phyloP scores from a whole-genome alignment of 2,113 vertebrate genomes.

The Hippotragus niger region DNA sequence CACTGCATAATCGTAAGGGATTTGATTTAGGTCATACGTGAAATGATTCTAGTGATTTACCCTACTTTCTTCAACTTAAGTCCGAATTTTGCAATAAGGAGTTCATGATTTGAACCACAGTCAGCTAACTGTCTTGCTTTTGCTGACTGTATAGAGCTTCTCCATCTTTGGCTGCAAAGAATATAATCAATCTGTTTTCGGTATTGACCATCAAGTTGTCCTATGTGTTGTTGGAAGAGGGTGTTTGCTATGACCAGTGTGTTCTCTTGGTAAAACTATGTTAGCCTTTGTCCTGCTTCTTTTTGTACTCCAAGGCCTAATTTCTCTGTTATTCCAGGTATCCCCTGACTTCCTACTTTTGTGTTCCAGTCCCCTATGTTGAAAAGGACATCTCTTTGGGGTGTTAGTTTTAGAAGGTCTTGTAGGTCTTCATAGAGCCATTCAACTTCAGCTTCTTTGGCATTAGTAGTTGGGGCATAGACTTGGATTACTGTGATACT shows the following conservation, averaged over 20 bases:
- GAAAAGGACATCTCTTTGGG: not conserved
- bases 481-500: not conserved
- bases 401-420: not conserved
- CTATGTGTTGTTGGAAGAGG: not conserved
- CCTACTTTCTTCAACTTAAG: not conserved
- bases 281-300: not conserved
- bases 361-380: not conserved
- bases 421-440: not conserved
- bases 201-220: too few species aligned
- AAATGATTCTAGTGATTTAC: too few species aligned
- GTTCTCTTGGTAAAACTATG: not conserved
- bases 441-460: not conserved
- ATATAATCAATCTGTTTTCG: not conserved
- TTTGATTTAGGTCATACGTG: not conserved
- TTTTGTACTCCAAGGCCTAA: not conserved
- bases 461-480: not conserved
- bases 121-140: not conserved
- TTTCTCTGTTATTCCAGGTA: not conserved
- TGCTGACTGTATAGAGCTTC: not conserved
- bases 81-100: not conserved
- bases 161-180: not conserved
- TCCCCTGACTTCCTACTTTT: not conserved
- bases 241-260: not conserved
- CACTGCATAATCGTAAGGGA: not conserved
- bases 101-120: not conserved